Evolutionary conservation across 2,113 vertebrate species (phyloP).

Genomic region (Alexandromys fortis): DNA sequence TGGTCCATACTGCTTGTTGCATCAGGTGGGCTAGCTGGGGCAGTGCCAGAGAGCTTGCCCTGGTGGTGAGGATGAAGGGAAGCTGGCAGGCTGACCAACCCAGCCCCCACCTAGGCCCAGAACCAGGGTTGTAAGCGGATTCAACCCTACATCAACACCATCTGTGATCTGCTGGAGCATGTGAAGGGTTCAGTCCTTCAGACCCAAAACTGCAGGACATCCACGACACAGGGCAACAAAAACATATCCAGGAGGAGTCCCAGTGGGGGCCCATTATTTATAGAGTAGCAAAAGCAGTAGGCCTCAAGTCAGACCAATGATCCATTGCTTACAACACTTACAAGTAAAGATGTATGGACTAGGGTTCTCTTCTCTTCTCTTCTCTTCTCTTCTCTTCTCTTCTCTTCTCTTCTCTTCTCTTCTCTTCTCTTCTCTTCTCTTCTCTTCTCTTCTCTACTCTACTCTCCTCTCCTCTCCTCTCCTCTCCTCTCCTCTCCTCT

Average conservation of each 20-base stretch:
- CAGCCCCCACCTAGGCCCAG: neutral
- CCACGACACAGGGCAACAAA: neutral
- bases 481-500: no score
- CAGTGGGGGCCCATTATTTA: neutral
- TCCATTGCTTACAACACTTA: neutral
- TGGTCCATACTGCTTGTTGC: neutral
- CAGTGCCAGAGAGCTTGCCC: neutral
- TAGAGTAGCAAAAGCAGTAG: neutral
- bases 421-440: no score
- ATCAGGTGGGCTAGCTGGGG: neutral
- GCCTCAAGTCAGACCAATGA: neutral
- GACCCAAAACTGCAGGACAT: neutral
- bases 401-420: no score
- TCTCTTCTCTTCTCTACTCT: no score
- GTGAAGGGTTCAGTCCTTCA: neutral
- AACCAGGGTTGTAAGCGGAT: neutral
- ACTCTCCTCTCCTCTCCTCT: no score
- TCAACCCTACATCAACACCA: neutral
- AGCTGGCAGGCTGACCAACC: neutral
- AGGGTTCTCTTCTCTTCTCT: neutral
- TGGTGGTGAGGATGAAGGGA: neutral
- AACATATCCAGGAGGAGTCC: neutral
- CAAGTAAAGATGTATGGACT: neutral
- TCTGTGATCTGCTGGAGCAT: neutral
- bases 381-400: neutral